Evolutionary conservation across 1,140 invertebrate species (phyloP).

Genomic region (Melanaphis sacchari): DNA sequence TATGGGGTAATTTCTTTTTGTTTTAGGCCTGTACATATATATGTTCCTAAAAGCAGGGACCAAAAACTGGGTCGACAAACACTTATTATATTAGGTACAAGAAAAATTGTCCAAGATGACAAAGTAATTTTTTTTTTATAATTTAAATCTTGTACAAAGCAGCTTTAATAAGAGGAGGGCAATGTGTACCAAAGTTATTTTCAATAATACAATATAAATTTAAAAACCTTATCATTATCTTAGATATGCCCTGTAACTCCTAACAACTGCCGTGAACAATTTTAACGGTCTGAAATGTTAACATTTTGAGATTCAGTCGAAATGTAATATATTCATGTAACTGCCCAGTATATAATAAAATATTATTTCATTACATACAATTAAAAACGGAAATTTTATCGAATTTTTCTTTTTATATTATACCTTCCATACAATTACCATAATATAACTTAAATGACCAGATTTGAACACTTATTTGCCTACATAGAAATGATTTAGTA

Average conservation of each 20-base stretch:
- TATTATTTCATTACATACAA: neutral
- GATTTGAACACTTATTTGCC: slow-evolving; percentile 20
- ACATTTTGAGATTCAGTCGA: neutral
- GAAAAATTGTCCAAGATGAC: neutral
- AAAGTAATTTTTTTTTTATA: neutral
- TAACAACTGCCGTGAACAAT: slow-evolving; percentile 11
- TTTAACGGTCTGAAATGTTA: neutral
- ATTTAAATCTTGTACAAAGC: neutral
- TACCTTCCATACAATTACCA: neutral
- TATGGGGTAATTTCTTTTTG: slow-evolving; percentile 20
- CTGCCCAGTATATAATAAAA: slow-evolving; percentile 14
- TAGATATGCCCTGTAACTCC: neutral
- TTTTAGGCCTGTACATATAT: neutral
- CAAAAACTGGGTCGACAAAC: slow-evolving; percentile 21
- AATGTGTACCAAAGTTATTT: neutral
- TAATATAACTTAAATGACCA: slow-evolving; percentile 5
- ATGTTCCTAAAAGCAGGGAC: slow-evolving; percentile 41
- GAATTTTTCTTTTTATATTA: slow-evolving; percentile 42
- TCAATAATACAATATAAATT: neutral
- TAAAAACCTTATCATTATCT: slow-evolving; percentile 31
- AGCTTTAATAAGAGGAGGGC: slow-evolving; percentile 15
- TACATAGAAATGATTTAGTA: slow-evolving; percentile 19
- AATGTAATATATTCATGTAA: neutral
- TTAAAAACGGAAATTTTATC: slow-evolving; percentile 27
- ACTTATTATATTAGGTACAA: slow-evolving; percentile 4